These are phyloP conservation scores for Onychomys leucogaster DNA, from an alignment of 2,797 vertebrate species.

Conservation along the genomic window DNA sequence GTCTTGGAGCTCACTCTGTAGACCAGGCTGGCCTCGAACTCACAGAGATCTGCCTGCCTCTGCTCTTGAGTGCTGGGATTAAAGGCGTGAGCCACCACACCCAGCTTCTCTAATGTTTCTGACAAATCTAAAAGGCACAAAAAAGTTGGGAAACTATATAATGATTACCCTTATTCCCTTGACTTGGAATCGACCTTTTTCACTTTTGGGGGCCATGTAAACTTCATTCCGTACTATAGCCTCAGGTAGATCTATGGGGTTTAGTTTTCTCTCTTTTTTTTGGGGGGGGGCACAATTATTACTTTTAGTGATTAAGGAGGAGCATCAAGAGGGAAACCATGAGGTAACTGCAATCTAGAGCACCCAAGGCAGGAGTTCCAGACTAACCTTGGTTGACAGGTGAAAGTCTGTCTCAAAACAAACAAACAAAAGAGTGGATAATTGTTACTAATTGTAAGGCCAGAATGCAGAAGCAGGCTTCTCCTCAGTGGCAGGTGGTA, in stretches of 20 bases:
- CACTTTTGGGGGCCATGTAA: background rate
- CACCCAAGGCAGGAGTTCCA: background rate
- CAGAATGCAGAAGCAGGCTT: background rate
- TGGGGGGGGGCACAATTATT: background rate
- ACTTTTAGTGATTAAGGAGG: background rate
- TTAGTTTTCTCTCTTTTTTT: background rate
- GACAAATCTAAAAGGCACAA: conserved; percentile 36
- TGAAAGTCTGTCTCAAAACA: background rate
- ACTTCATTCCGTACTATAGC: conserved; percentile 28
- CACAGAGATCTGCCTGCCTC: background rate
- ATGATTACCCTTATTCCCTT: background rate
- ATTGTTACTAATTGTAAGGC: background rate
- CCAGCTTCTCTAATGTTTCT: background rate
- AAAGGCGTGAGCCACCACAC: background rate
- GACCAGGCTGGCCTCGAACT: background rate
- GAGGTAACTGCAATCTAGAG: background rate
- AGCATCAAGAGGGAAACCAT: background rate
- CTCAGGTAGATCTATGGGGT: background rate
- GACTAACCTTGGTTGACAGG: background rate
- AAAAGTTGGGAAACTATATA: conserved; percentile 28
- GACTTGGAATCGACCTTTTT: conserved; percentile 22
- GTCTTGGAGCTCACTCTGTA: background rate
- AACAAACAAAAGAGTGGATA: background rate
- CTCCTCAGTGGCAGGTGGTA: background rate
- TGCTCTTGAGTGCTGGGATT: background rate